phyloP scores from a whole-genome alignment of 2,113 vertebrate genomes.

The Geococcyx californianus region DNA sequence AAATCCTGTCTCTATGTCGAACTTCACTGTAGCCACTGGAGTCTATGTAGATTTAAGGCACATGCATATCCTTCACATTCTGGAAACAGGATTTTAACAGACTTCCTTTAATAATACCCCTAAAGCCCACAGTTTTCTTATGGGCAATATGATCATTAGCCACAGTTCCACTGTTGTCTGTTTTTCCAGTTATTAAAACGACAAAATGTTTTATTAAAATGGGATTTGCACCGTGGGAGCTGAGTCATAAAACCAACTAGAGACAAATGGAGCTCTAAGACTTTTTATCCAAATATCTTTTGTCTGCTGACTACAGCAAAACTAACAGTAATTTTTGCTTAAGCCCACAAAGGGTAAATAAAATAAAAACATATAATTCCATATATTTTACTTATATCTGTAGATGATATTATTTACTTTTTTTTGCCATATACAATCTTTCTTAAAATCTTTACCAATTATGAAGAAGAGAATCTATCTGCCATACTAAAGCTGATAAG shows the following conservation, averaged over 20 bases:
- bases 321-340: neutral
- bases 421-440: neutral
- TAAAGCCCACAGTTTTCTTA: neutral
- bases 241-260: neutral
- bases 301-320: neutral
- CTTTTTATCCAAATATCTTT: neutral
- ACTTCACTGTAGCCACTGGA: neutral
- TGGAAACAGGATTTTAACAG: neutral
- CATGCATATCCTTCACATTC: neutral
- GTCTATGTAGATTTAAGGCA: neutral
- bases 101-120: neutral
- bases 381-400: neutral
- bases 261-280: neutral
- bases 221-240: neutral
- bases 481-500: slow-evolving; percentile 17
- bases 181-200: slow-evolving; percentile 4
- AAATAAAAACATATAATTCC: neutral
- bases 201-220: slow-evolving; percentile 42
- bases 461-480: neutral
- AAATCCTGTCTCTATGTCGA: neutral
- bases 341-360: slow-evolving; percentile 13
- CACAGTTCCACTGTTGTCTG: neutral
- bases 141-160: neutral
- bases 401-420: neutral
- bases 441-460: slow-evolving; percentile 32